Percentiles rank a stretch among this genome's conserved stretches.
These are phyloP conservation scores for Torymus tubicola DNA, from an alignment of 2,888 invertebrate genomes.

Conservation along the genomic window DNA sequence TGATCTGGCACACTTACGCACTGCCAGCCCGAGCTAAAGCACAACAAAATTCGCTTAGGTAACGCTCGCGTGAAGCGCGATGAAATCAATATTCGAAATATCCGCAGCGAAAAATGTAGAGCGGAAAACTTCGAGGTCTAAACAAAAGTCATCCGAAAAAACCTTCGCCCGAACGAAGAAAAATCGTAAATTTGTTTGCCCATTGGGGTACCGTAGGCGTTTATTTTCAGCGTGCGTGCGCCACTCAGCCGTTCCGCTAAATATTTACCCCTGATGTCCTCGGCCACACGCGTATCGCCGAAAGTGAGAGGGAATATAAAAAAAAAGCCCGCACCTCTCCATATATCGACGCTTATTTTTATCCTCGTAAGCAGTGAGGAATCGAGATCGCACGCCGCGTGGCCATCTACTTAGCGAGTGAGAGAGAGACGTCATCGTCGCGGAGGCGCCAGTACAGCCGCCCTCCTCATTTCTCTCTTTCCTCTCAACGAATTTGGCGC, in stretches of 20 bases:
- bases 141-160: constrained; percentile 1
- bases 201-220: constrained; percentile 16
- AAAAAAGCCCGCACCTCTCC: constrained; percentile 13
- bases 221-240: constrained; percentile 46
- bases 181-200: constrained; percentile 52
- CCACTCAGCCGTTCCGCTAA: constrained; percentile 49
- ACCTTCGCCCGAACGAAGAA: constrained; percentile 10
- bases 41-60: constrained; percentile 8
- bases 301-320: not conserved
- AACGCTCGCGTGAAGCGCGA: not conserved
- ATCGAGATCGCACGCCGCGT: constrained; percentile 18
- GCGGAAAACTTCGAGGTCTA: constrained; percentile 1
- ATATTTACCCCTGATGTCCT: constrained; percentile 57
- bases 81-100: not conserved
- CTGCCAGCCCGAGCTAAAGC: not conserved
- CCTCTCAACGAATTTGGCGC: constrained; percentile 55
- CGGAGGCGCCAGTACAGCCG: constrained; percentile 13
- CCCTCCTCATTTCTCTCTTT: constrained; percentile 60
- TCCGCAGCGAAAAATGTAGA: constrained; percentile 22
- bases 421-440: constrained; percentile 39
- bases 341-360: constrained; percentile 53
- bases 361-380: constrained; percentile 8
- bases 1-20: constrained; percentile 19
- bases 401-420: constrained; percentile 32
- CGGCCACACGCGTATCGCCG: constrained; percentile 9